Evolutionary conservation across 2,888 invertebrate species (phyloP), one percentile per base, ranked within the genome.

Genomic region (Salticus scenicus): DNA sequence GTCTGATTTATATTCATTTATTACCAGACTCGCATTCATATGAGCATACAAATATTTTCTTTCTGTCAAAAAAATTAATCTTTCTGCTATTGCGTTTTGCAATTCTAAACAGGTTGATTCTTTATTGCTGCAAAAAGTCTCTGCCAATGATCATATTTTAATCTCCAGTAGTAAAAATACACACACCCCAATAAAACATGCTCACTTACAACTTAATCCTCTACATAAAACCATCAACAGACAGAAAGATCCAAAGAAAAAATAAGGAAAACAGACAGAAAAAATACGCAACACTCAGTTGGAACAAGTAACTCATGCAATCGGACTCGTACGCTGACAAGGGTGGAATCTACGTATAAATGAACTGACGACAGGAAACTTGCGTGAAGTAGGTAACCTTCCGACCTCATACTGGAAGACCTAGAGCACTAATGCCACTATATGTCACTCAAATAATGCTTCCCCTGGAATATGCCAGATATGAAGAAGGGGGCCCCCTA

Each of bases 301-400:
- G 4, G 24, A 57, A 24, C 57, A 57, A 57, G 24, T 57, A 47
- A 47, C 42, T 57, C 57, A 57, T 47, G 57, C 57, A 57, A 12
- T 57, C 57, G 57, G 20, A 57, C 24, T 24, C 57, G 57, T 4
- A 5, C 12, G 57, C 57, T 57, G 20, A 57, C 24, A 57, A 24
- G 57, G 57, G 57, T 57, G 57, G 57, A 57, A 57, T 57, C 4
- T 12, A 57, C 57, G 57, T 57, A 57, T 79, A 81, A 81, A 81
- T 75, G 81, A 81, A 37, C 81, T 75, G 81, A n/a, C 63, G 81
- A 81, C 81, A 81, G 75, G 70, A 30, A 14, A 33, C 24, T 51
- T 47, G 81, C 70, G 81, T 81, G 81, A 81, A 75, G 37, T 20
- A 37, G 8, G 37, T 7, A 67, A 74, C 81, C 81, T 73, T 31